A percentile compares a stretch with the other conserved stretches of the same genome.
phyloP scores from a whole-genome alignment of 2,888 invertebrate genomes.

The Lasioglossum vierecki region DNA sequence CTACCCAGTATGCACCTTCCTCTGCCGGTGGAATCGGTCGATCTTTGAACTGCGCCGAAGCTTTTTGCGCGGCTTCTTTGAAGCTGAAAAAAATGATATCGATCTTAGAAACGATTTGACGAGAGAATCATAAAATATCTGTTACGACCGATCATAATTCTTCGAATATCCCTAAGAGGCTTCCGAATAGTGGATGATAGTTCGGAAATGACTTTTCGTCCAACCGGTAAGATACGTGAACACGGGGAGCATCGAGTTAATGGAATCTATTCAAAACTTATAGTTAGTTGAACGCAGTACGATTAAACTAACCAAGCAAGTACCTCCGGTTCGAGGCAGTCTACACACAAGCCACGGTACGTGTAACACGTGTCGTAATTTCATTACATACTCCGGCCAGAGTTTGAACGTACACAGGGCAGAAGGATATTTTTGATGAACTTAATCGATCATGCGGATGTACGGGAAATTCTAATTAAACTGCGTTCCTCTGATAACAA shows the following conservation, averaged over 20 bases:
- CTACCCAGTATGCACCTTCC: constrained; percentile 69
- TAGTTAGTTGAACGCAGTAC: constrained; percentile 12
- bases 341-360: not conserved
- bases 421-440: constrained; percentile 7
- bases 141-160: not conserved
- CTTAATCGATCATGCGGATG: not conserved
- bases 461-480: constrained; percentile 5
- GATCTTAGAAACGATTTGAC: not conserved
- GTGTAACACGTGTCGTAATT: constrained; percentile 14
- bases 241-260: constrained; percentile 10
- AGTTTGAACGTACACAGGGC: not conserved
- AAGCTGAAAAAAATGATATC: constrained; percentile 54
- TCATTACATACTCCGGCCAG: constrained; percentile 4
- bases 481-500: not conserved
- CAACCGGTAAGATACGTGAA: constrained; percentile 6
- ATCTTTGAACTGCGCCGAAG: constrained; percentile 65
- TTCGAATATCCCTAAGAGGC: not conserved
- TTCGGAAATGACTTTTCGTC: constrained; percentile 10
- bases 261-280: constrained; percentile 20
- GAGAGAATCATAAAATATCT: no score
- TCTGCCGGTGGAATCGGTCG: constrained; percentile 67
- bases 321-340: not conserved
- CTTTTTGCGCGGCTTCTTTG: constrained; percentile 47
- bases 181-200: not conserved
- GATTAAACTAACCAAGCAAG: constrained; percentile 15